Conservation (phyloP, 2,888 invertebrate species). For the Troides oblongomaculatus region DNA sequence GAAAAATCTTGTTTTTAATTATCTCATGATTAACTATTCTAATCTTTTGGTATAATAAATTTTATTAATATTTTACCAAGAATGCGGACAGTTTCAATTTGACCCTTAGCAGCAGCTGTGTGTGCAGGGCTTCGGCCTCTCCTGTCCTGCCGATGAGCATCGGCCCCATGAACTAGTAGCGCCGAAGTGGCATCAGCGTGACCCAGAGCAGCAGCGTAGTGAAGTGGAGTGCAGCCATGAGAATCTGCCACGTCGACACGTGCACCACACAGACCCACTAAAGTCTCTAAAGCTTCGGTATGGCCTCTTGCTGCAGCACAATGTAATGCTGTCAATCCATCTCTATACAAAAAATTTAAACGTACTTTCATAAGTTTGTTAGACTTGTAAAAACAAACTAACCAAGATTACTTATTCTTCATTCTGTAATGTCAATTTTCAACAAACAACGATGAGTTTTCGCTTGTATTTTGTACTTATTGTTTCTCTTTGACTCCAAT, state of each 20-base stretch:
- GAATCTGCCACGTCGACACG: conserved; percentile 93
- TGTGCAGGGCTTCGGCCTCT: conserved; percentile 96
- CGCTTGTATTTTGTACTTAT: too few species aligned
- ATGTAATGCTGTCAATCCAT: conserved; percentile 96
- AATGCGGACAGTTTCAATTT: conserved; percentile 91
- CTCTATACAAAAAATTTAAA: conserved; percentile 79
- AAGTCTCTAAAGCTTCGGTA: conserved; percentile 92
- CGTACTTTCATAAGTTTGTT: neutral
- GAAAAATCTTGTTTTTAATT: too few species aligned
- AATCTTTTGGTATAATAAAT: neutral
- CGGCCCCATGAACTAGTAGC: conserved; percentile 92
- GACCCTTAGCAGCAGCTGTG: conserved; percentile 97
- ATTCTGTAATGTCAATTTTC: too few species aligned
- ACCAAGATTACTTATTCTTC: neutral
- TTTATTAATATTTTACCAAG: conserved; percentile 65
- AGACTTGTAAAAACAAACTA: neutral
- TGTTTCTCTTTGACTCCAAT: too few species aligned
- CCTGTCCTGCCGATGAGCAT: conserved; percentile 94
- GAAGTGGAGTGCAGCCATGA: conserved; percentile 97
- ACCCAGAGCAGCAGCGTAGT: conserved; percentile 97
- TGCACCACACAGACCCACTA: conserved; percentile 93
- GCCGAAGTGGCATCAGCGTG: conserved; percentile 96
- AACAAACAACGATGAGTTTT: too few species aligned
- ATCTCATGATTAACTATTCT: too few species aligned
- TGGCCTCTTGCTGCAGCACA: conserved; percentile 98